Evolutionary conservation across 2,888 invertebrate species (phyloP).

Genomic region (Portevinia maculata): DNA sequence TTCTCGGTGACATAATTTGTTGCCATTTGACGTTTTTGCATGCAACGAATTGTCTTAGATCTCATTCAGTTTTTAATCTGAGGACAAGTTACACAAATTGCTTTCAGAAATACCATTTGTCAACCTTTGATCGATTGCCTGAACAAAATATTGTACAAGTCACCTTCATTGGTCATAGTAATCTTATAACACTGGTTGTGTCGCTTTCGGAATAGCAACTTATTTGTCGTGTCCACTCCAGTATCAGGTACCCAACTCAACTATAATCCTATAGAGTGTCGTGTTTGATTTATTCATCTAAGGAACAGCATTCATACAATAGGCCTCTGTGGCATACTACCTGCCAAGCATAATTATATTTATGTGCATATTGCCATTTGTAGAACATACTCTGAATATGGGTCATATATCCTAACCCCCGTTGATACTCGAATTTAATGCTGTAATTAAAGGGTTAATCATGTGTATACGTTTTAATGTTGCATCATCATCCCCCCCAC

Average conservation of each 20-base stretch:
- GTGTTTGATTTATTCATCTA: slow-evolving; percentile 53
- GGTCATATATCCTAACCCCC: slow-evolving; percentile 71
- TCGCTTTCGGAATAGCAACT: slow-evolving; percentile 10
- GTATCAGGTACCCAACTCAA: slow-evolving; percentile 42
- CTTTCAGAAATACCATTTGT: slow-evolving; percentile 23
- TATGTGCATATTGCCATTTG: slow-evolving; percentile 72
- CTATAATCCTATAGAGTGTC: slow-evolving; percentile 32
- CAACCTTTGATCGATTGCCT: slow-evolving; percentile 38
- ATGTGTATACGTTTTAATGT: slow-evolving; percentile 72
- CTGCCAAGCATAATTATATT: slow-evolving; percentile 73
- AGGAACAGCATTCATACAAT: slow-evolving; percentile 24
- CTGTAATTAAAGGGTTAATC: slow-evolving; percentile 72
- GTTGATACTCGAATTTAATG: slow-evolving; percentile 67
- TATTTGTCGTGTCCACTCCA: slow-evolving; percentile 24
- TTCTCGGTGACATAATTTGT: no score
- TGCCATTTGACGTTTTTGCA: no score
- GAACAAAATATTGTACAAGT: slow-evolving; percentile 10
- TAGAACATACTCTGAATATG: slow-evolving; percentile 68
- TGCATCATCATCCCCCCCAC: slow-evolving; percentile 68
- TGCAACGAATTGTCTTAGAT: no score
- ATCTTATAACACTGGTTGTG: slow-evolving; percentile 20
- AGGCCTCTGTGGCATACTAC: slow-evolving; percentile 54
- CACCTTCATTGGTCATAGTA: slow-evolving; percentile 16
- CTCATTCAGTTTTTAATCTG: background rate
- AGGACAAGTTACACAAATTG: slow-evolving; percentile 3